These are phyloP conservation scores for Pristis pectinata DNA, from an alignment of 2,797 vertebrate species.

Conservation along the genomic window DNA sequence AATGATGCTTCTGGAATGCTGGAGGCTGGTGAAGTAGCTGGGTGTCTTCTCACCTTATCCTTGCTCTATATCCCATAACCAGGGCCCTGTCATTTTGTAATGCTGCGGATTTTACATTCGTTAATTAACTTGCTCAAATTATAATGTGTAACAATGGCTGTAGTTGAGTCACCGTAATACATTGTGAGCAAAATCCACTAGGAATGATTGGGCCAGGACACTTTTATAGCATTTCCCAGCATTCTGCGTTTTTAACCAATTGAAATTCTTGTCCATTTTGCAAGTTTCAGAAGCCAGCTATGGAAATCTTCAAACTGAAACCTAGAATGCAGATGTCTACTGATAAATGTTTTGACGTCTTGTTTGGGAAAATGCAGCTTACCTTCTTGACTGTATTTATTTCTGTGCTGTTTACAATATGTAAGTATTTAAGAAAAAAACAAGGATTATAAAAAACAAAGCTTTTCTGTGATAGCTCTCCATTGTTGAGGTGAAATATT, in stretches of 20 bases:
- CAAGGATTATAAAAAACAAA: background rate
- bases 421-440: slow-evolving; percentile 13
- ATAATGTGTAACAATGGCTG: background rate
- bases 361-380: slow-evolving; percentile 25
- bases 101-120: background rate
- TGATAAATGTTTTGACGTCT: slow-evolving; percentile 16
- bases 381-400: slow-evolving; percentile 8
- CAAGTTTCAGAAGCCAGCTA: background rate
- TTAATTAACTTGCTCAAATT: background rate
- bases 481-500: background rate
- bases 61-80: background rate
- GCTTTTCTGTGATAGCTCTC: slow-evolving; percentile 14
- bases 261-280: background rate
- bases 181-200: background rate
- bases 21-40: background rate
- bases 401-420: slow-evolving; percentile 32
- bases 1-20: background rate
- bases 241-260: background rate
- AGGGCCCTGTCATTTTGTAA: background rate
- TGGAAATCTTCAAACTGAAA: slow-evolving; percentile 23
- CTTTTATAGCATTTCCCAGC: background rate
- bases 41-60: background rate
- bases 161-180: background rate
- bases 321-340: slow-evolving; percentile 25
- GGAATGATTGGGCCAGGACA: background rate